Conservation (phyloP, 2,888 invertebrate genomes). For the Plusia festucae region DNA sequence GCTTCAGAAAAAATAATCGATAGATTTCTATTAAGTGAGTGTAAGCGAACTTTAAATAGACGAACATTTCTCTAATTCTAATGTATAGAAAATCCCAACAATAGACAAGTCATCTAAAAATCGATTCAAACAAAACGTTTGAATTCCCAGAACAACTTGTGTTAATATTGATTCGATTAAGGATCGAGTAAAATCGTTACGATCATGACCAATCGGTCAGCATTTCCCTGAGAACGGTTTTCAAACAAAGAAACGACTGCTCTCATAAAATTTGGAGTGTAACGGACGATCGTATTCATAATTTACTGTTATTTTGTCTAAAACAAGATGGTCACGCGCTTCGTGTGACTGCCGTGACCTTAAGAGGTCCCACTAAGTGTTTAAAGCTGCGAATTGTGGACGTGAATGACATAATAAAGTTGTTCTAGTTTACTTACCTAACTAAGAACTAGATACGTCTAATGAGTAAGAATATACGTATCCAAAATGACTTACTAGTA, state of each 20-base stretch:
- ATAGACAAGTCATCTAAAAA: slow-evolving; percentile 12
- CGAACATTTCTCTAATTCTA: slow-evolving; percentile 4
- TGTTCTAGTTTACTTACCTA: neutral
- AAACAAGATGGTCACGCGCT: slow-evolving; percentile 72
- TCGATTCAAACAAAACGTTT: slow-evolving; percentile 44
- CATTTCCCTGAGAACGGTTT: slow-evolving; percentile 61
- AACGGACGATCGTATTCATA: slow-evolving; percentile 64
- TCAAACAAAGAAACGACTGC: slow-evolving; percentile 65
- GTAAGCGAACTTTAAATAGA: slow-evolving; percentile 15
- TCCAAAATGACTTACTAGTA: no score
- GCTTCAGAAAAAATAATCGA: no score
- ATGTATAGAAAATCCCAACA: slow-evolving; percentile 9
- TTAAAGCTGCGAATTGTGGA: slow-evolving; percentile 3
- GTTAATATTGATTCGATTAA: slow-evolving; percentile 63
- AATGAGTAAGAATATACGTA: no score
- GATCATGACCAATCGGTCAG: slow-evolving; percentile 62
- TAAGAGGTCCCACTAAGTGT: slow-evolving; percentile 32
- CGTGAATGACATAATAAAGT: neutral
- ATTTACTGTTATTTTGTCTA: slow-evolving; percentile 67
- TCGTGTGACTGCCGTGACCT: slow-evolving; percentile 70
- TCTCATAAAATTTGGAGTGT: slow-evolving; percentile 65
- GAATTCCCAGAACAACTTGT: slow-evolving; percentile 43
- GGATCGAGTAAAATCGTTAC: slow-evolving; percentile 58
- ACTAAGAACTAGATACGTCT: neutral
- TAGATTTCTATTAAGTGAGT: no score